Percentiles rank a stretch among this genome's conserved stretches.
phyloP scores from a whole-genome alignment of 2,797 vertebrate species.

The Psittacula derbiana region DNA sequence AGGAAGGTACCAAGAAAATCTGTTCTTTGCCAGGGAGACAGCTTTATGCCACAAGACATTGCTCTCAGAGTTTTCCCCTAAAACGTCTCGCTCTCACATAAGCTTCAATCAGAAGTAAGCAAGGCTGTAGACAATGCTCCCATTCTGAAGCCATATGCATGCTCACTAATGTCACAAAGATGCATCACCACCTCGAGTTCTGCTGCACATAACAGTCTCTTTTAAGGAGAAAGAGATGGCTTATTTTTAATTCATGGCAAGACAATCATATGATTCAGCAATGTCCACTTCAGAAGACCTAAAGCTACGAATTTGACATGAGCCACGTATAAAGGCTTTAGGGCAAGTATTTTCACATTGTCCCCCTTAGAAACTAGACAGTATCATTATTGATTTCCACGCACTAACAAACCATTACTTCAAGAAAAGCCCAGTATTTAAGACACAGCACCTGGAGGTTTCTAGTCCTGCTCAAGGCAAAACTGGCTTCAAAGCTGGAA shows the following conservation, averaged over 20 bases:
- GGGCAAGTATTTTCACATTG: background rate
- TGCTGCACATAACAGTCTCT: slow-evolving; percentile 6
- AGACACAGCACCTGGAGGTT: background rate
- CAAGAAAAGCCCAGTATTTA: background rate
- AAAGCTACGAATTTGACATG: background rate
- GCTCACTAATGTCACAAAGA: background rate
- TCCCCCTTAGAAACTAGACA: background rate
- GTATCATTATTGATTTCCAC: background rate
- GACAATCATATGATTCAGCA: slow-evolving; percentile 11
- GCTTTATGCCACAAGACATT: background rate
- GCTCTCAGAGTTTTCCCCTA: background rate
- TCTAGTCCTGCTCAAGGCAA: background rate
- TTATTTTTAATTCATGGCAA: slow-evolving; percentile 15
- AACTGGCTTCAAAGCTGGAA: background rate
- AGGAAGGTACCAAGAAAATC: background rate
- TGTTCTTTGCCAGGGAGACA: background rate
- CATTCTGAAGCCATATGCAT: background rate
- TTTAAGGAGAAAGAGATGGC: background rate
- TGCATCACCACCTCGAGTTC: slow-evolving; percentile 21
- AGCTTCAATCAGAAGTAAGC: background rate
- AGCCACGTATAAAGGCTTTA: background rate
- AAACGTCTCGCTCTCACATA: background rate
- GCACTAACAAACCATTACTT: background rate
- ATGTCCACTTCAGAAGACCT: background rate
- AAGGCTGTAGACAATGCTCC: background rate